Base-by-base conservation (phyloP, 2,888 invertebrate genomes). In the Harpalus rufipes region DNA sequence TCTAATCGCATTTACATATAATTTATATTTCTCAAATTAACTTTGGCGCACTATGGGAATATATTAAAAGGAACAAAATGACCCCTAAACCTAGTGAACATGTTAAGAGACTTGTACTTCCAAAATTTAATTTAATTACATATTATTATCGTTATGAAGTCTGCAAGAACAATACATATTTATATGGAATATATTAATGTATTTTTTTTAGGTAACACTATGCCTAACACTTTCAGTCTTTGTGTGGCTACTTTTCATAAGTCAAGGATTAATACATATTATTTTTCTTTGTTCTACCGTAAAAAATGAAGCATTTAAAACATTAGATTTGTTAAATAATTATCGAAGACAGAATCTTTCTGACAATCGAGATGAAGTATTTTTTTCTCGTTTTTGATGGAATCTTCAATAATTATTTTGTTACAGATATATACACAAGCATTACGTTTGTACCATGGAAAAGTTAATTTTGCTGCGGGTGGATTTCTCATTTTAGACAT, bases 231-330 rank as follows among this genome's bases (percentile, higher is more conserved):
- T 14, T 74, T 74, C 72, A 74, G 0, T 74, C 6, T 16, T 44
- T 10, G 44, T 44, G 12, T 74, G 72, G 72, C 18, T 44, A 41
- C 21, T 16, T 4, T 74, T 74, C 18, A 44, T 74, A 7, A 44
- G 44, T 44, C 72, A 74, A 18, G 72, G 72, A 14, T 74, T 74
- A 44, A 44, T 74, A 10, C 44, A 74, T 10, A 12, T 74, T 8
- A 41, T 18, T 7, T 74, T 18, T 41, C 18, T 74, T 18, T 74
- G 72, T 10, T 18, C 72, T 14, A 74, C 7, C 16, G 16, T 74
- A 18, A 14, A 44, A 74, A 74, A 16, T 16, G 72, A 74, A 44
- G 44, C 72, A 44, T 18, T 12, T 1, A 41, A 41, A 41, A 44
- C 72, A 7, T 44, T 14, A 16, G 44, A 74, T 74, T 18, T 74